These are phyloP conservation scores for Microcebus murinus DNA, from an alignment of 2,113 vertebrate genomes.

Conservation along the genomic window DNA sequence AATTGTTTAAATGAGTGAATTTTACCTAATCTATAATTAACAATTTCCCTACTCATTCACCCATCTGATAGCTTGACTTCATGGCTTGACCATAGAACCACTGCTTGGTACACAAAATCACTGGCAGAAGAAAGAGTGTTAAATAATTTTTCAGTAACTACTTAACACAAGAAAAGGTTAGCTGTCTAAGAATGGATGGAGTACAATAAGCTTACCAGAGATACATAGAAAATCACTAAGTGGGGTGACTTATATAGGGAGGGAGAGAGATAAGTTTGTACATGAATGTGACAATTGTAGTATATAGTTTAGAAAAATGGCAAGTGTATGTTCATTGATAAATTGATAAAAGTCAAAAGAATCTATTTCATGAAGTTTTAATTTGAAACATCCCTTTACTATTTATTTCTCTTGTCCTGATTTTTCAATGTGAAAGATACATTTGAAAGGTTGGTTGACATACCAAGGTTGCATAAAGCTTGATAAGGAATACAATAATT, in stretches of 20 bases:
- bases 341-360: background rate
- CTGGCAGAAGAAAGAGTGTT: background rate
- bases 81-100: background rate
- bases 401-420: background rate
- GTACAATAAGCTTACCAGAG: background rate
- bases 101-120: background rate
- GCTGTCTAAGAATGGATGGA: background rate
- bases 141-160: background rate
- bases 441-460: background rate
- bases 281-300: background rate
- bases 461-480: background rate
- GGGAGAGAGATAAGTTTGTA: background rate
- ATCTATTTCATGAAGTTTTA: background rate
- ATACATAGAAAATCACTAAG: background rate
- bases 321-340: background rate
- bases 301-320: background rate
- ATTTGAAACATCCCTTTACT: background rate
- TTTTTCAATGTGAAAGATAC: background rate
- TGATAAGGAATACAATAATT: background rate
- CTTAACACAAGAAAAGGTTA: background rate
- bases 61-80: background rate
- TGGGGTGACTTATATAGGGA: background rate
- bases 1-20: too few species aligned
- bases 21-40: background rate
- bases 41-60: background rate